These are phyloP conservation scores for Didymodactylos carnosus DNA, from an alignment of 2,888 invertebrate species.

Conservation along the genomic window DNA sequence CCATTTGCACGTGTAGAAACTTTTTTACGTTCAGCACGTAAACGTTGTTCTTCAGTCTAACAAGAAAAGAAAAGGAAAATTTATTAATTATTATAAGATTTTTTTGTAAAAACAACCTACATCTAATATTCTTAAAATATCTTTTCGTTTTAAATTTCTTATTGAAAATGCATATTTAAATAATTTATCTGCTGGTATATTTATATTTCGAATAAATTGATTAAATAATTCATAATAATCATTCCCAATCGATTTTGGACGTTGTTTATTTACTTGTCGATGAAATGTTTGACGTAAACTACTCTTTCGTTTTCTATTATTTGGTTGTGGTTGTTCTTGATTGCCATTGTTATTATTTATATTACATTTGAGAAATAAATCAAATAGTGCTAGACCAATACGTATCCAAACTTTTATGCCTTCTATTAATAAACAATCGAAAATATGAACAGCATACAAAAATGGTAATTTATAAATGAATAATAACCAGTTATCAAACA, in stretches of 20 bases:
- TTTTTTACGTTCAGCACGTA: too few relatives aligned
- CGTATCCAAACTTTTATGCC: slow-evolving; percentile 8
- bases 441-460: slow-evolving; percentile 1
- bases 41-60: background rate
- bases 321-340: background rate
- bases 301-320: background rate
- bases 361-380: background rate
- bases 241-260: background rate
- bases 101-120: background rate
- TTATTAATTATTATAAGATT: background rate
- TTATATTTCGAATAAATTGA: background rate
- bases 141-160: background rate
- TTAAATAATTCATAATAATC: background rate
- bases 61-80: too few relatives aligned
- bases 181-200: background rate
- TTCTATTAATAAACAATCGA: slow-evolving; percentile 14
- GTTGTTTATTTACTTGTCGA: background rate
- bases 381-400: background rate
- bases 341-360: background rate
- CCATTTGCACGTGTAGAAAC: too few relatives aligned
- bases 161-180: background rate
- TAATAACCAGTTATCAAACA: slow-evolving; percentile 7
- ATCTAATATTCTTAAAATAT: background rate
- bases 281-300: background rate
- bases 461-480: slow-evolving; percentile 13